These are phyloP conservation scores for Tauraco erythrolophus DNA, from an alignment of 2,113 vertebrate genomes.

Conservation along the genomic window DNA sequence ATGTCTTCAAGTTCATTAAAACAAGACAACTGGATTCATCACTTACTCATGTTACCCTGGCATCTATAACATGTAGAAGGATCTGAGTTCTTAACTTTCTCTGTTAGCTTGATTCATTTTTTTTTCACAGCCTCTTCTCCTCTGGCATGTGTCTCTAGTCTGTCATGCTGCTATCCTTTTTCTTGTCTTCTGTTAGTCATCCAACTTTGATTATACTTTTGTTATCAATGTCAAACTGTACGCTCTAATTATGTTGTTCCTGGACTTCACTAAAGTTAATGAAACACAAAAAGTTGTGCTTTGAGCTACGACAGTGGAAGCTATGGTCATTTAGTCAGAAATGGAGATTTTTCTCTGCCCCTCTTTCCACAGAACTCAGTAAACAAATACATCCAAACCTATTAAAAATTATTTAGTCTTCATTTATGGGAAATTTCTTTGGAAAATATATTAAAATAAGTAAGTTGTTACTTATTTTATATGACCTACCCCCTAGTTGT, in stretches of 20 bases:
- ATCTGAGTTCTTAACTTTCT: neutral
- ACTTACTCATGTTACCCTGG: neutral
- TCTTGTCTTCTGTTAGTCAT: neutral
- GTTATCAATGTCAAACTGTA: neutral
- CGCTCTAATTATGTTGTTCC: neutral
- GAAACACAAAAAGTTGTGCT: neutral
- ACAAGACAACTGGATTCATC: neutral
- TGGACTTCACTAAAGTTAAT: neutral
- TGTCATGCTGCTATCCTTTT: neutral
- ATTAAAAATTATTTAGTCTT: neutral
- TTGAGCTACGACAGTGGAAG: neutral
- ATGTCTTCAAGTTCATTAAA: neutral
- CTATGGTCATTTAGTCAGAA: neutral
- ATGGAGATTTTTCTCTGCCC: neutral
- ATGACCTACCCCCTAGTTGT: neutral
- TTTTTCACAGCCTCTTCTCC: neutral
- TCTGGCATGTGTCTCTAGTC: neutral
- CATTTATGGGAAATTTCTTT: neutral
- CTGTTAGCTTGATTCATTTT: neutral
- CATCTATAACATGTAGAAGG: neutral
- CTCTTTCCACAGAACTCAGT: neutral
- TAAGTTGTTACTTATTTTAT: neutral
- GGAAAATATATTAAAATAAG: neutral
- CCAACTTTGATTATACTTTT: neutral
- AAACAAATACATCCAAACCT: neutral